Percentiles rank a stretch among this genome's conserved stretches.
These are phyloP conservation scores for Eutrigla gurnardus DNA, from an alignment of 2,797 vertebrate genomes.

Conservation along the genomic window DNA sequence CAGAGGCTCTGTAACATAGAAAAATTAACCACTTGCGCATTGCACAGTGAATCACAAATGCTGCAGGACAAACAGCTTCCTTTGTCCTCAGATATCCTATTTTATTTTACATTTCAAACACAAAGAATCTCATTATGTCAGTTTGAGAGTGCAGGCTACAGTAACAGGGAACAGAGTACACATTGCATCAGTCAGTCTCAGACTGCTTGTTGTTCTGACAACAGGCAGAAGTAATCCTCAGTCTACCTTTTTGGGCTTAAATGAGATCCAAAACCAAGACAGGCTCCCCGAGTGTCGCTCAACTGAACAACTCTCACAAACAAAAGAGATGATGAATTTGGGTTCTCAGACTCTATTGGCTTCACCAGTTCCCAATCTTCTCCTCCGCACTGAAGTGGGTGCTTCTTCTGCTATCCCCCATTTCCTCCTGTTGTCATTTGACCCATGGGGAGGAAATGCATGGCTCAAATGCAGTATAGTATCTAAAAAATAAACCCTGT, in stretches of 20 bases:
- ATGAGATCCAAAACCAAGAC: constrained; percentile 25
- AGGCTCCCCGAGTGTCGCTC: neutral
- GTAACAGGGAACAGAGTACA: neutral
- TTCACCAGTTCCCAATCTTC: constrained; percentile 22
- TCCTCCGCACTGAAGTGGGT: constrained; percentile 7
- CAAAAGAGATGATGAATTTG: constrained; percentile 43
- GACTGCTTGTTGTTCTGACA: constrained; percentile 1
- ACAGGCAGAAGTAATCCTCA: constrained; percentile 13
- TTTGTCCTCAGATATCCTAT: constrained; percentile 17
- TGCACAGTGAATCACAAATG: constrained; percentile 33
- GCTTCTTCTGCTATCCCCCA: constrained; percentile 21
- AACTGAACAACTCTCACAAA: constrained; percentile 17
- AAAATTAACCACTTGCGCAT: constrained; percentile 36
- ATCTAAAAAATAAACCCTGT: constrained; percentile 13
- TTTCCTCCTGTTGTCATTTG: constrained; percentile 33
- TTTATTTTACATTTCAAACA: constrained; percentile 20
- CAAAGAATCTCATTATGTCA: neutral
- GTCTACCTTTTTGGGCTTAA: constrained; percentile 18
- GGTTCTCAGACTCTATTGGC: constrained; percentile 38
- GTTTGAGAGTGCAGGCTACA: neutral
- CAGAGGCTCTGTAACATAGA: constrained; percentile 46
- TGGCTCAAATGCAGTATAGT: constrained; percentile 37
- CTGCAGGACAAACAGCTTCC: constrained; percentile 53
- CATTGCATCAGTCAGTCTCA: constrained; percentile 7
- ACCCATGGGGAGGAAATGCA: constrained; percentile 37